Evolutionary conservation across 1,140 invertebrate species (phyloP).

Genomic region (Ceratina calcarata): DNA sequence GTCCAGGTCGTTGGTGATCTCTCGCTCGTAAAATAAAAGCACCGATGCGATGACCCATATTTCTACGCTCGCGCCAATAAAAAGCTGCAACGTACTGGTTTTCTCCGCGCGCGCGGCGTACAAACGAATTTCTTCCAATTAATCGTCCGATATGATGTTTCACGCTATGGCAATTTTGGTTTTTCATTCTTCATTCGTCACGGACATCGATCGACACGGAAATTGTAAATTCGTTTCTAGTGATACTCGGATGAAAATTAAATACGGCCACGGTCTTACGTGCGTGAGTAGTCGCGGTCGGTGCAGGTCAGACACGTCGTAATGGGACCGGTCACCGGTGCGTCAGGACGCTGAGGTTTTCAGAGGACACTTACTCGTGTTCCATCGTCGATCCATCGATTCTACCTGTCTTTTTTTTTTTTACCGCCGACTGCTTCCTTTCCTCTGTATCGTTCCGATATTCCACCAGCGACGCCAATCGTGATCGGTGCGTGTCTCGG

Average conservation of each 20-base stretch:
- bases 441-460: no score
- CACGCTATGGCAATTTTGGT: no score
- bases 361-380: neutral
- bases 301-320: neutral
- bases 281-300: neutral
- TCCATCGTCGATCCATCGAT: neutral
- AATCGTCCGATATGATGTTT: neutral
- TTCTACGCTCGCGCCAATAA: neutral
- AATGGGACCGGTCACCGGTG: neutral
- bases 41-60: conserved; percentile 32
- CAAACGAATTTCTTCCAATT: neutral
- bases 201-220: neutral
- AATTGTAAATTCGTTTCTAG: neutral
- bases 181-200: no score
- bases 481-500: neutral
- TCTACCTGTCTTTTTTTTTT: neutral
- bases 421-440: no score
- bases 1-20: conserved; percentile 4
- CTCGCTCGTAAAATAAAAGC: conserved; percentile 24
- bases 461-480: neutral
- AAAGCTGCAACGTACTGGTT: neutral
- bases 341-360: neutral
- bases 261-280: neutral
- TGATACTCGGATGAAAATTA: neutral
- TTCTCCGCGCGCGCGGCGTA: neutral